These are phyloP conservation scores for Archips xylosteana DNA, from an alignment of 2,888 invertebrate genomes.

Conservation along the genomic window DNA sequence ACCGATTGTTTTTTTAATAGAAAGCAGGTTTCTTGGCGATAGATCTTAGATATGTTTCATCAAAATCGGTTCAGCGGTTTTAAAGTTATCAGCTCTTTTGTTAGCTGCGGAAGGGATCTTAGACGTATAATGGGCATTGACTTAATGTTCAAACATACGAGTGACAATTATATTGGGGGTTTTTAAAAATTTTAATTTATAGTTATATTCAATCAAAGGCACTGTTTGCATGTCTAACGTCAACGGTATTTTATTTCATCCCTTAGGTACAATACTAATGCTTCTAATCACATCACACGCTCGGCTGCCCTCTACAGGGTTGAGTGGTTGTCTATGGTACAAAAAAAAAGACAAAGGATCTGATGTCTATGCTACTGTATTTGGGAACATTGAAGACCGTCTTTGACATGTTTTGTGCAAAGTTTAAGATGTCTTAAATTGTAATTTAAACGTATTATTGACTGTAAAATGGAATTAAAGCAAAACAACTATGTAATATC, in stretches of 20 bases:
- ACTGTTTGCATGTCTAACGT: not conserved
- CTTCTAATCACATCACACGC: constrained; percentile 36
- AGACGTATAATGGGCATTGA: no score
- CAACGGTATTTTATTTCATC: constrained; percentile 22
- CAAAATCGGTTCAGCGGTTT: no score
- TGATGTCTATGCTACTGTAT: constrained; percentile 34
- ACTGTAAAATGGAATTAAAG: not conserved
- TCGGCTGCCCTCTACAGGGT: constrained; percentile 12
- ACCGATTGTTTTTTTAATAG: no score
- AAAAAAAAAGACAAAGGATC: constrained; percentile 34
- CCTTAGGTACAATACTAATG: constrained; percentile 34
- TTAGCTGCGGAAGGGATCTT: no score
- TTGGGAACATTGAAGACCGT: not conserved
- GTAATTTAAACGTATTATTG: not conserved
- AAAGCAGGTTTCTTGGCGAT: no score
- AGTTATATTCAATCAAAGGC: no score
- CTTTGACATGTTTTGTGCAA: constrained; percentile 24
- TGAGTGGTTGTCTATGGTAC: constrained; percentile 37
- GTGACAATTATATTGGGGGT: no score
- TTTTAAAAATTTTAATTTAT: no score
- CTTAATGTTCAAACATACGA: no score
- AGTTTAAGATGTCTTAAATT: constrained; percentile 12
- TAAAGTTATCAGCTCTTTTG: no score
- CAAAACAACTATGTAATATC: no score
- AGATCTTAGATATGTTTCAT: no score